Conservation (phyloP, 2,888 invertebrate species). For the Pristionchus maxplancki region DNA sequence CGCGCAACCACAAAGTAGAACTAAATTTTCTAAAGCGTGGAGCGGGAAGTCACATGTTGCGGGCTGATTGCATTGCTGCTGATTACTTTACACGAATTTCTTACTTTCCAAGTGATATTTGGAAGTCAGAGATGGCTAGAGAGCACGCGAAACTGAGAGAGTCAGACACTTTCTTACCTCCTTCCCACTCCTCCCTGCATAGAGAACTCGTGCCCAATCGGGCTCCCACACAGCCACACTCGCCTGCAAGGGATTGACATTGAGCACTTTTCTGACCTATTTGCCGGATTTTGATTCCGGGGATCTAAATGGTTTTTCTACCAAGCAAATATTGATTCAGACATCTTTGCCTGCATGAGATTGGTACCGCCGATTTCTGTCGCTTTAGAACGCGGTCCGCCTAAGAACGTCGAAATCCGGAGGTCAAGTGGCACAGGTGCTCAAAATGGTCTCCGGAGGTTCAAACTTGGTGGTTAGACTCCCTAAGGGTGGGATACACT, state of each 20-base stretch:
- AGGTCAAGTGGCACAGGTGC: too few relatives aligned
- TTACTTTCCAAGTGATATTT: background rate
- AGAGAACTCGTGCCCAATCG: constrained; percentile 13
- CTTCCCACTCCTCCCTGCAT: background rate
- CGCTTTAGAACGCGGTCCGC: too few relatives aligned
- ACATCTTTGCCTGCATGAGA: too few relatives aligned
- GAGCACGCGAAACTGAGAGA: background rate
- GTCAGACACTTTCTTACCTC: background rate
- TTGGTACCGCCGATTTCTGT: too few relatives aligned
- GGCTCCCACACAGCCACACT: constrained; percentile 2
- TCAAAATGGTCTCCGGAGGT: too few relatives aligned
- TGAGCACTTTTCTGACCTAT: too few relatives aligned
- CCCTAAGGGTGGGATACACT: too few relatives aligned
- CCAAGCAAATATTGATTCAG: too few relatives aligned
- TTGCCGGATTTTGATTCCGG: too few relatives aligned
- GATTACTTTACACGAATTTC: background rate
- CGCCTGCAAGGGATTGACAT: background rate
- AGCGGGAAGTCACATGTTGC: background rate
- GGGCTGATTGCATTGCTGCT: background rate
- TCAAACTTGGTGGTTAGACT: too few relatives aligned
- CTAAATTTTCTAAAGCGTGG: background rate
- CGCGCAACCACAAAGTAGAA: background rate
- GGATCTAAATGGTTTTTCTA: too few relatives aligned
- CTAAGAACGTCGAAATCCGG: too few relatives aligned
- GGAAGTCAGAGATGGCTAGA: background rate